Evolutionary conservation across 2,113 vertebrate genomes (phyloP).

Genomic region (Chrysochloris asiatica): DNA sequence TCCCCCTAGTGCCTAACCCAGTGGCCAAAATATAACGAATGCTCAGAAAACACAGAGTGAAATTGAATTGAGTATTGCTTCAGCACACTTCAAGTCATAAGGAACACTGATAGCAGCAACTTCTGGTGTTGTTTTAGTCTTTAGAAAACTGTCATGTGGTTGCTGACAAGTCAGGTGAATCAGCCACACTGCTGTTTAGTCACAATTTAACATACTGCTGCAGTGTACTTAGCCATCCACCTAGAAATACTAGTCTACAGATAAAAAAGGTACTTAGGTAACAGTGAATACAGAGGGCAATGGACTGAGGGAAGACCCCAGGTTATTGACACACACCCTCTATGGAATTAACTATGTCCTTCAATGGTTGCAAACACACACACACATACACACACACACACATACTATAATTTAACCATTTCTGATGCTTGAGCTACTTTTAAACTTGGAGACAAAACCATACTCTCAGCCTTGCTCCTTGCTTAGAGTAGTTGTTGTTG

Average conservation of each 20-base stretch:
- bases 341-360: conserved; percentile 54
- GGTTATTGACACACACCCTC: conserved; percentile 70
- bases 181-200: not conserved
- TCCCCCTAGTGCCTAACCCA: not conserved
- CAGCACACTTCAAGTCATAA: not conserved
- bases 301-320: conserved; percentile 66
- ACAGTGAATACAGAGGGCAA: conserved; percentile 71
- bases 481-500: no score
- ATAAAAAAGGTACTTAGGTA: conserved; percentile 60
- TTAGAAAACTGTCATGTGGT: not conserved
- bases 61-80: not conserved
- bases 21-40: not conserved
- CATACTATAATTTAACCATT: not conserved
- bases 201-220: not conserved
- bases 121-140: not conserved
- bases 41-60: not conserved
- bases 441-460: not conserved
- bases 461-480: not conserved
- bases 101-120: not conserved
- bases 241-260: not conserved
- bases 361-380: not conserved
- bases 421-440: not conserved
- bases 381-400: not conserved
- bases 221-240: not conserved
- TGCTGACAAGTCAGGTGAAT: conserved; percentile 48